A percentile compares a stretch with the other conserved stretches of the same genome.
Conservation (phyloP, 2,888 invertebrate genomes). For the Rhingia rostrata region DNA sequence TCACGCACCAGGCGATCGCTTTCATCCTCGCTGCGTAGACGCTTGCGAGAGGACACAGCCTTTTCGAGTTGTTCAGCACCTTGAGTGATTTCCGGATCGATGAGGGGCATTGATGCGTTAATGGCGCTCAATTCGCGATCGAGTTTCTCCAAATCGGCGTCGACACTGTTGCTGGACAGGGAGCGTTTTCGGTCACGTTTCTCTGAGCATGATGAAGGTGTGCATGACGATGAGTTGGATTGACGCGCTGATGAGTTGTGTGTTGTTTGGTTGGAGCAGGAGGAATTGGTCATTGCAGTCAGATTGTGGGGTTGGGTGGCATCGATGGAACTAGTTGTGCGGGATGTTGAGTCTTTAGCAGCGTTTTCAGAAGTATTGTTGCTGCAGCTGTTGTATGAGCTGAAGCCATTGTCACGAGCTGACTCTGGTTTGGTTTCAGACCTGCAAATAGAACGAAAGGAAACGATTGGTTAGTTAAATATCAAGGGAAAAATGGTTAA, state of each 20-base stretch:
- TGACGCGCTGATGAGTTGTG: conserved; percentile 46
- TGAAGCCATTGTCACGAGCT: conserved; percentile 82
- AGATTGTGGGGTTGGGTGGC: conserved; percentile 69
- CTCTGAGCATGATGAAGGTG: conserved; percentile 48
- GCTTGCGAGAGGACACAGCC: conserved; percentile 82
- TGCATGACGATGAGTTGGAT: conserved; percentile 44
- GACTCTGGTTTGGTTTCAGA: conserved; percentile 80
- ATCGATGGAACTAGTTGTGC: conserved; percentile 57
- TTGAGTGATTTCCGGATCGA: conserved; percentile 83
- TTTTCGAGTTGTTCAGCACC: conserved; percentile 83
- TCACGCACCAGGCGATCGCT: conserved; percentile 88
- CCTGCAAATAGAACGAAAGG: conserved; percentile 76
- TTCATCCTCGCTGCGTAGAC: conserved; percentile 85
- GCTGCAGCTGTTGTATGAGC: conserved; percentile 78
- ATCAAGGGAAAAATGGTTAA: neutral
- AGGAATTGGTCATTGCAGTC: conserved; percentile 70
- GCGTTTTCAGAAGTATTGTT: conserved; percentile 77
- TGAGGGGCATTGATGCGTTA: conserved; percentile 83
- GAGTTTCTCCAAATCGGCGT: conserved; percentile 83
- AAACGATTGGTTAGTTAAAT: conserved; percentile 9
- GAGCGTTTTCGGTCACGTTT: conserved; percentile 78
- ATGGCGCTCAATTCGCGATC: conserved; percentile 83
- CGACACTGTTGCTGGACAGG: conserved; percentile 81
- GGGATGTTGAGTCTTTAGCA: conserved; percentile 38
- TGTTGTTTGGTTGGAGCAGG: conserved; percentile 60